Evolutionary conservation across 2,797 vertebrate species (phyloP).

Genomic region (Sebastes diaconus): DNA sequence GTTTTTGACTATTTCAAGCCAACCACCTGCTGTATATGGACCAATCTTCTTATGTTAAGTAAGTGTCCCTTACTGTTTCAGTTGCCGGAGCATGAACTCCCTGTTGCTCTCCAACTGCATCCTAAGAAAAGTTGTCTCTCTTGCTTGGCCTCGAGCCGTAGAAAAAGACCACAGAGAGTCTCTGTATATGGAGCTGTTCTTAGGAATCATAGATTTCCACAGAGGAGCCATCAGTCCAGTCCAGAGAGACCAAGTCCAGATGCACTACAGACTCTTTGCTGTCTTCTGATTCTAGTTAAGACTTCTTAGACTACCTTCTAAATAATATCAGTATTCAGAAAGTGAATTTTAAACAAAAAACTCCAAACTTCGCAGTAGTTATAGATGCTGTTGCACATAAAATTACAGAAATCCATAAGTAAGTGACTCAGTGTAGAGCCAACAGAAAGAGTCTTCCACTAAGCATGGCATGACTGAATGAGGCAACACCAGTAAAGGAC

Average conservation of each 20-base stretch:
- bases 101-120: constrained; percentile 57
- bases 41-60: neutral
- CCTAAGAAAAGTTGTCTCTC: constrained; percentile 38
- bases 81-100: constrained; percentile 37
- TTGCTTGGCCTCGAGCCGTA: constrained; percentile 24
- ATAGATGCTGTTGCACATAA: neutral
- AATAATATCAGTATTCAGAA: neutral
- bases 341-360: neutral
- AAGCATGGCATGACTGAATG: neutral
- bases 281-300: neutral
- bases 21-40: neutral
- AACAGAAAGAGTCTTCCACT: neutral
- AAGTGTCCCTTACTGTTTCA: constrained; percentile 57
- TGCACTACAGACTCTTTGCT: neutral
- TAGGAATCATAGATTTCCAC: constrained; percentile 68
- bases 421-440: neutral
- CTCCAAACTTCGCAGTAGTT: neutral
- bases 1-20: neutral
- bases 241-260: neutral
- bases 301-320: neutral
- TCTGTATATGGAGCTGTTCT: constrained; percentile 61
- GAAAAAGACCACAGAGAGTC: constrained; percentile 70
- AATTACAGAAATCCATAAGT: neutral
- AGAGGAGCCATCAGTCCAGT: constrained; percentile 58
- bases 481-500: neutral